Evolutionary conservation across 2,888 invertebrate species (phyloP).

Genomic region (Callosobruchus maculatus): DNA sequence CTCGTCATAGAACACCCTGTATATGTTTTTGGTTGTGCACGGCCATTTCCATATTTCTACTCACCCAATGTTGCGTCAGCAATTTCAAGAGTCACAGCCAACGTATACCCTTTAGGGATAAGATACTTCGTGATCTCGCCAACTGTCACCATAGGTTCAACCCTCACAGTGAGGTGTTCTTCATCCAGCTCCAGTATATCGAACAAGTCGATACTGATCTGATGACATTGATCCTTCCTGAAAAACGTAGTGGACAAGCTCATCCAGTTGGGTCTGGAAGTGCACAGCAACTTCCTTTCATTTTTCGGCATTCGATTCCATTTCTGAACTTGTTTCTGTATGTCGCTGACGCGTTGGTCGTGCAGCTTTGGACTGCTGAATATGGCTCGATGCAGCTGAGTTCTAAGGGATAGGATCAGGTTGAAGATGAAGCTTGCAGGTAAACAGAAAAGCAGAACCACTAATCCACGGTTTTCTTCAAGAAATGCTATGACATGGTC

Average conservation of each 20-base stretch:
- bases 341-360: conserved; percentile 49
- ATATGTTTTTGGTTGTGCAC: too few species aligned
- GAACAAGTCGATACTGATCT: conserved; percentile 60
- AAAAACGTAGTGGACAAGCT: conserved; percentile 66
- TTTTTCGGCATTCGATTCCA: conserved; percentile 53
- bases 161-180: conserved; percentile 55
- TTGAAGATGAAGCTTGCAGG: conserved; percentile 65
- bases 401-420: conserved; percentile 46
- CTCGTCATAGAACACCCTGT: too few species aligned
- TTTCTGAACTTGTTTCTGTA: conserved; percentile 54
- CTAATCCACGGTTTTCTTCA: conserved; percentile 61
- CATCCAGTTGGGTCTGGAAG: conserved; percentile 66
- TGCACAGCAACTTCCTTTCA: conserved; percentile 58
- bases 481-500: conserved; percentile 50
- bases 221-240: conserved; percentile 60
- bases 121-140: conserved; percentile 62
- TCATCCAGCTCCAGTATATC: conserved; percentile 60
- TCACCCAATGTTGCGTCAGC: conserved; percentile 64
- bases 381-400: conserved; percentile 43
- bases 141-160: conserved; percentile 67
- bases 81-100: conserved; percentile 66
- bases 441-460: conserved; percentile 62
- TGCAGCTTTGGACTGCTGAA: conserved; percentile 49
- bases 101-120: conserved; percentile 62
- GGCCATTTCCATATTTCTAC: too few species aligned